phyloP scores from a whole-genome alignment of 2,797 vertebrate species.

The Xerus rutilus region DNA sequence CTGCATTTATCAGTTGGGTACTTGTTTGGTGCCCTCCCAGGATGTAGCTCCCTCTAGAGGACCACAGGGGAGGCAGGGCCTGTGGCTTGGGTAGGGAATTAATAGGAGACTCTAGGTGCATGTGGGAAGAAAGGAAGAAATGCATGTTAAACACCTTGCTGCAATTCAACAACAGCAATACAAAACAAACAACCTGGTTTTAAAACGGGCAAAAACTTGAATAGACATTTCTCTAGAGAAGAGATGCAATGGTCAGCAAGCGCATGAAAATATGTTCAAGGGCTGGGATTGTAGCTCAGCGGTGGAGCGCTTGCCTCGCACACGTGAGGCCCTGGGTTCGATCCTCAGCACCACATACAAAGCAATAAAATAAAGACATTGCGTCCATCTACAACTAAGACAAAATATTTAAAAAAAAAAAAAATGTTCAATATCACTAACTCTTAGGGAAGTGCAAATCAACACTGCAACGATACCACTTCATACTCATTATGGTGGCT shows the following conservation, averaged over 20 bases:
- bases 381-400: no score
- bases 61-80: not conserved
- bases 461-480: not conserved
- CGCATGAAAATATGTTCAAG: not conserved
- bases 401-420: no score
- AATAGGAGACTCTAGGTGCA: not conserved
- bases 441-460: not conserved
- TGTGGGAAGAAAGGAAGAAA: slow-evolving; percentile 32
- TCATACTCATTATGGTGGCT: not conserved
- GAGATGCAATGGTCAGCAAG: no score
- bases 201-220: not conserved
- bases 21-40: no score
- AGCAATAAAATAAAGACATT: no score
- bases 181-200: not conserved
- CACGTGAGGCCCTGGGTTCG: no score
- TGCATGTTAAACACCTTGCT: not conserved
- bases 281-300: no score
- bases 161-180: not conserved
- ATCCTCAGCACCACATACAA: no score
- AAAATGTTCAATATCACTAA: not conserved
- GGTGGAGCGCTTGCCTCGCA: no score
- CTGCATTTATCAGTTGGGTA: slow-evolving; percentile 2
- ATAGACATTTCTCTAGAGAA: not conserved
- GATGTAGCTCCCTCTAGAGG: not conserved
- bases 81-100: not conserved